phyloP scores from a whole-genome alignment of 2,888 invertebrate genomes.

The Auanema freiburgensis region DNA sequence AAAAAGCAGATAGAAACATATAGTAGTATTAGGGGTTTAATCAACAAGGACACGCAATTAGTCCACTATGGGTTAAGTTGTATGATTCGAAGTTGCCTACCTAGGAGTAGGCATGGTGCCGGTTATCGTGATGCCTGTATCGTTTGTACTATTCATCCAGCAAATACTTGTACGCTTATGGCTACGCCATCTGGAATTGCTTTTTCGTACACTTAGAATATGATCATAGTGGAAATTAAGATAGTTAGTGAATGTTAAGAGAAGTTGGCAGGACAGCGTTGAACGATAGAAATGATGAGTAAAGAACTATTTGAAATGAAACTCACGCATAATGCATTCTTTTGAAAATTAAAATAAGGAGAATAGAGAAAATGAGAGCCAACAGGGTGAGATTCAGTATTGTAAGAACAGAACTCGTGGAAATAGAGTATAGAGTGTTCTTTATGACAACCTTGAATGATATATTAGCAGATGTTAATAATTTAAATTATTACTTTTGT shows the following conservation, averaged over 20 bases:
- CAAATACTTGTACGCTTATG: conserved; percentile 41
- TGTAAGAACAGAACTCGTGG: conserved; percentile 28
- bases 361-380: conserved; percentile 35
- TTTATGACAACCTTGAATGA: conserved; percentile 28
- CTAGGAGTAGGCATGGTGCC: conserved; percentile 40
- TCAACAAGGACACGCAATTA: not conserved
- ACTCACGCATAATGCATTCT: conserved; percentile 38
- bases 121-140: conserved; percentile 47
- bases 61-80: conserved; percentile 33
- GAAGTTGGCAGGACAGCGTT: not conserved
- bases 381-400: conserved; percentile 34
- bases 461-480: not conserved
- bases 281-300: not conserved
- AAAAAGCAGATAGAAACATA: no score
- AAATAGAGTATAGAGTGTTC: conserved; percentile 30
- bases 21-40: not conserved
- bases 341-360: conserved; percentile 36
- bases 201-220: no score
- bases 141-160: conserved; percentile 46
- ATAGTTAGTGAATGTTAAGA: not conserved
- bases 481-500: conserved; percentile 29
- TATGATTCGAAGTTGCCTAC: conserved; percentile 23
- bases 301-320: no score
- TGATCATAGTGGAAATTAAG: no score
- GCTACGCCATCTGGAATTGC: conserved; percentile 32